Evolutionary conservation across 2,797 vertebrate genomes (phyloP).

Genomic region (Novumbra hubbsi): DNA sequence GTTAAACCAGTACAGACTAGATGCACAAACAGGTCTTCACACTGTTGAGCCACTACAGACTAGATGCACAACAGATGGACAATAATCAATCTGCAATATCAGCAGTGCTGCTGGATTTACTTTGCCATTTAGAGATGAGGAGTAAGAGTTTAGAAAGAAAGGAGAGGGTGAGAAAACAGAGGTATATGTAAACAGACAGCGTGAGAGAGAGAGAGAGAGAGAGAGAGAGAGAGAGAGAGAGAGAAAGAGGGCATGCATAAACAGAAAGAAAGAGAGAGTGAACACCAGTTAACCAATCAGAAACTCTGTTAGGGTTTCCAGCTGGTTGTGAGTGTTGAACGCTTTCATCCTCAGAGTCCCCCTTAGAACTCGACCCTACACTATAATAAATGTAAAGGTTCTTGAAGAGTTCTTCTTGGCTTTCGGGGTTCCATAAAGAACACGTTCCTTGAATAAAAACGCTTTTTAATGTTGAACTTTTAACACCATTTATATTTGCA

Average conservation of each 20-base stretch:
- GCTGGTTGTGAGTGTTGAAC: background rate
- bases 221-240: conserved; percentile 4
- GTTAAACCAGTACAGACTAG: too few relatives aligned
- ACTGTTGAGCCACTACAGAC: too few relatives aligned
- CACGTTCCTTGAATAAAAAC: too few relatives aligned
- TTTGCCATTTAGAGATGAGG: conserved; percentile 28
- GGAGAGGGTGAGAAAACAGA: conserved; percentile 8
- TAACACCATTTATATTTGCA: too few relatives aligned
- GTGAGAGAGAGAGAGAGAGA: background rate
- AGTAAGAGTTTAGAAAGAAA: conserved; percentile 20
- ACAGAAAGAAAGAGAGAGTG: background rate
- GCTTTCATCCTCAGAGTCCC: background rate
- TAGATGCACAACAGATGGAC: background rate
- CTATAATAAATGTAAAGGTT: too few relatives aligned
- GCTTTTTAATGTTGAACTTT: too few relatives aligned
- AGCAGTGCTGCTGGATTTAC: conserved; percentile 15
- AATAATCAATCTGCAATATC: conserved; percentile 39
- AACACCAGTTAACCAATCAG: background rate
- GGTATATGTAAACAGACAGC: background rate
- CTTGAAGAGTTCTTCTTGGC: too few relatives aligned
- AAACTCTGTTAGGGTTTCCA: background rate
- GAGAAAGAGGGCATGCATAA: background rate
- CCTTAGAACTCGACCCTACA: background rate
- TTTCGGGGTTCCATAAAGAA: too few relatives aligned
- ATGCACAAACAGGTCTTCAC: too few relatives aligned